Evolutionary conservation across 2,797 vertebrate genomes (phyloP).

Genomic region (Centropyge bicolor): DNA sequence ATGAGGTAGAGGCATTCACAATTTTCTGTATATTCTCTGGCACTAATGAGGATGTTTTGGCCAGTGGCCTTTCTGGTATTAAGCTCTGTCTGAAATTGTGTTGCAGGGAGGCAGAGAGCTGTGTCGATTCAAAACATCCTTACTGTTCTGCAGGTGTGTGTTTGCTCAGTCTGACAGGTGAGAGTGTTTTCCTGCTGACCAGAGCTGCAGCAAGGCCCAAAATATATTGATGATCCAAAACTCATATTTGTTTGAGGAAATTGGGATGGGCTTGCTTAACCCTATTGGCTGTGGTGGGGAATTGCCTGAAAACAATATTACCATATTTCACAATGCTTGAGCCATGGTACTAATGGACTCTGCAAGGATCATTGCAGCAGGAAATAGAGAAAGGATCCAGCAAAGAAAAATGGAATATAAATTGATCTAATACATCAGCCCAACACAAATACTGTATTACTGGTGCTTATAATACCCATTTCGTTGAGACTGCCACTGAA

Average conservation of each 20-base stretch:
- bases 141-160: background rate
- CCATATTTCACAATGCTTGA: slow-evolving; percentile 37
- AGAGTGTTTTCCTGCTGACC: slow-evolving; percentile 7
- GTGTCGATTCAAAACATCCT: background rate
- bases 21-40: slow-evolving; percentile 27
- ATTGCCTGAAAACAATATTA: slow-evolving; percentile 42
- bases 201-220: slow-evolving; percentile 25
- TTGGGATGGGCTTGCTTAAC: slow-evolving; percentile 2
- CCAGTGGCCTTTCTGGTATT: slow-evolving; percentile 33
- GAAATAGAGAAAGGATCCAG: slow-evolving; percentile 35
- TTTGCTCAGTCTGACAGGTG: slow-evolving; percentile 13
- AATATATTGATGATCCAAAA: slow-evolving; percentile 43
- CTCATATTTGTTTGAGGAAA: slow-evolving; percentile 44
- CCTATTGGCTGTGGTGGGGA: slow-evolving; percentile 5
- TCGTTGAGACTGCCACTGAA: background rate
- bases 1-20: background rate
- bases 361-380: slow-evolving; percentile 43
- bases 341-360: slow-evolving; percentile 20
- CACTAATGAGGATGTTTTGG: slow-evolving; percentile 58
- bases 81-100: slow-evolving; percentile 25
- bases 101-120: slow-evolving; percentile 15
- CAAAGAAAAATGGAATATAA: slow-evolving; percentile 33
- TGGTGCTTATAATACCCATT: slow-evolving; percentile 1
- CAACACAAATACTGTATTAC: slow-evolving; percentile 5
- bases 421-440: slow-evolving; percentile 14